Evolutionary conservation across 2,797 vertebrate species (phyloP), one percentile per base, ranked within the genome.

Genomic region (Benthosema pterotum): DNA sequence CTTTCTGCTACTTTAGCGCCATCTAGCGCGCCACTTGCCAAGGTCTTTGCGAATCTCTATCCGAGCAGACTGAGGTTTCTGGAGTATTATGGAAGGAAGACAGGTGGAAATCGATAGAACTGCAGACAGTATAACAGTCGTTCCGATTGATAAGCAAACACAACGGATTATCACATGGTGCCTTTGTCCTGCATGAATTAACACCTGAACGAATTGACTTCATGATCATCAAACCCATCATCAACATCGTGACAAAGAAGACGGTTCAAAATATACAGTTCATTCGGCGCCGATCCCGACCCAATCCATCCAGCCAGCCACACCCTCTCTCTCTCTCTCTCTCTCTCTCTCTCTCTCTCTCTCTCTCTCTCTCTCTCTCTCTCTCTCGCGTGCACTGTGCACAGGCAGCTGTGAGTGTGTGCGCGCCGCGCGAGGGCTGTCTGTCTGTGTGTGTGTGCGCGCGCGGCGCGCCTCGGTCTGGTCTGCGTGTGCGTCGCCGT

Each of bases 401-500:
- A n/a, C n/a, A 25, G 22, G 22, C 91, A 91, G 88, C 87, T 87
- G 91, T 89, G 88, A 82, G 65, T 75, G 81, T 49, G 48, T 19
- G 48, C 49, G 59, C 67, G 45, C 62, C 43, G 45, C 16, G 45
- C 32, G 11, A 38, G 32, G 32, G 32, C 32, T 38, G 32, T 9
- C 32, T 43, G 15, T 19, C 47, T 13, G 14, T 28, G 18, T 64
- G 49, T 18, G n/a, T n/a, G n/a, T n/a, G n/a, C n/a, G n/a, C n/a
- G n/a, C n/a, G n/a, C n/a, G n/a, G 57, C 70, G 62, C 42, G 59
- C 16, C 80, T 72, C 46, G 55, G 54, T 57, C 78, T 77, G 63
- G n/a, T n/a, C n/a, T 72, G 80, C 84, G 90, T 88, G 88, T 91
- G 80, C 82, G 85, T 88, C 74, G 78, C 80, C 69, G 77, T 70